Conservation (phyloP, 1,140 invertebrate species). For the Bombus waltoni region DNA sequence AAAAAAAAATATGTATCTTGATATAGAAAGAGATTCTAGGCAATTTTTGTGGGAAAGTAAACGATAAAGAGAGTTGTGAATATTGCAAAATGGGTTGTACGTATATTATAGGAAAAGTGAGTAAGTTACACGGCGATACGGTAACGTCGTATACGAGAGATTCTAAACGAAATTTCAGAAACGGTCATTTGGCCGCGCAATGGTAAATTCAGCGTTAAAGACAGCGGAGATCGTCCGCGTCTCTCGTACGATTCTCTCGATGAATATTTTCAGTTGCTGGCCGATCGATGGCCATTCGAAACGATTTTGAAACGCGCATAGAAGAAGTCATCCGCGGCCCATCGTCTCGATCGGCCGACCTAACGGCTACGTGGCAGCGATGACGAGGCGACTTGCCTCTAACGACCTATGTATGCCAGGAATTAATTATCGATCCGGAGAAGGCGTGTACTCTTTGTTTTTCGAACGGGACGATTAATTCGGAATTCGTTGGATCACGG, state of each 20-base stretch:
- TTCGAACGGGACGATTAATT: conserved; percentile 46
- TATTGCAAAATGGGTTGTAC: no score
- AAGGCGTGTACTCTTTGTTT: conserved; percentile 11
- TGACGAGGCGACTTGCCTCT: not conserved
- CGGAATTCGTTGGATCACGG: conserved; percentile 38
- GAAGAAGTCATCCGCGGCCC: not conserved
- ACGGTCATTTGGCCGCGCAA: no score
- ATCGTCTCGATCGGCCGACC: not conserved
- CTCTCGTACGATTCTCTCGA: not conserved
- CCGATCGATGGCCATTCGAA: not conserved
- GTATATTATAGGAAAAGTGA: no score
- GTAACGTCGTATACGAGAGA: no score
- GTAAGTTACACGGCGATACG: no score
- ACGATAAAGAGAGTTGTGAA: no score
- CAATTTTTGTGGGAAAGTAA: no score
- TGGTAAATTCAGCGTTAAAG: no score
- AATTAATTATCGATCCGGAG: conserved; percentile 61
- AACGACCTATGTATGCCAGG: conserved; percentile 39
- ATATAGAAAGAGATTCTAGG: no score
- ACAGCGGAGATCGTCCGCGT: no score
- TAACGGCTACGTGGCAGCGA: not conserved
- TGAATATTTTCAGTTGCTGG: not conserved
- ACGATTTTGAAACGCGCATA: not conserved
- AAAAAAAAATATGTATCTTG: no score
- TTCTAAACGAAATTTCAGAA: no score